Percentiles rank a stretch among this genome's conserved stretches.
Evolutionary conservation across 2,888 invertebrate genomes (phyloP).

Genomic region (Lucinisca nassula): DNA sequence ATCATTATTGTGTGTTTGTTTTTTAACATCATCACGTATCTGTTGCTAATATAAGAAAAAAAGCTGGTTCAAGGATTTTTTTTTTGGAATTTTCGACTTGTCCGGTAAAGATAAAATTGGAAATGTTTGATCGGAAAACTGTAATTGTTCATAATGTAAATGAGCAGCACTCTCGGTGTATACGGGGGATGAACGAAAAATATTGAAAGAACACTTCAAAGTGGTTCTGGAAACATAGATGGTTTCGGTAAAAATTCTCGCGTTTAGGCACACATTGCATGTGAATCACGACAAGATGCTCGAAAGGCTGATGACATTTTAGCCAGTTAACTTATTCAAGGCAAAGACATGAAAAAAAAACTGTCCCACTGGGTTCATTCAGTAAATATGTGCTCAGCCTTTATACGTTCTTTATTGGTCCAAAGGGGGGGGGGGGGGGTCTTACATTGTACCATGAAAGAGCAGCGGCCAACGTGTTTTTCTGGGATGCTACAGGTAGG

Average conservation of each 20-base stretch:
- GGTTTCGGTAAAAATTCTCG: conserved; percentile 9
- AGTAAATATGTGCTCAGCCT: neutral
- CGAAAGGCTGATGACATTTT: neutral
- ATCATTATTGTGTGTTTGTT: neutral
- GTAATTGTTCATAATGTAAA: neutral
- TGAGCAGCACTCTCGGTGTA: neutral
- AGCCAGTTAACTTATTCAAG: neutral
- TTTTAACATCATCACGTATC: neutral
- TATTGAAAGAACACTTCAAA: neutral
- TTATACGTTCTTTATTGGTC: conserved; percentile 10
- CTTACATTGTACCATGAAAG: neutral
- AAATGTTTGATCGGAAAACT: neutral
- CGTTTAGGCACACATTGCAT: neutral
- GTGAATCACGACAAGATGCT: neutral
- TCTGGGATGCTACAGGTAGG: conserved; percentile 41
- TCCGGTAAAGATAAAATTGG: neutral
- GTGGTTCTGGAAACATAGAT: neutral
- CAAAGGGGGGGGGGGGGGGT: neutral
- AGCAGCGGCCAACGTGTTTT: neutral
- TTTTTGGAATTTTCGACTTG: neutral
- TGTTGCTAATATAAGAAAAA: neutral
- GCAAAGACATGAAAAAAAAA: neutral
- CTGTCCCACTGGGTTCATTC: conserved; percentile 15
- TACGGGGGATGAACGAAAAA: neutral
- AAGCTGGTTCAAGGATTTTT: neutral